Conservation (phyloP, 2,888 invertebrate genomes). For the Cyclophora albipunctata region DNA sequence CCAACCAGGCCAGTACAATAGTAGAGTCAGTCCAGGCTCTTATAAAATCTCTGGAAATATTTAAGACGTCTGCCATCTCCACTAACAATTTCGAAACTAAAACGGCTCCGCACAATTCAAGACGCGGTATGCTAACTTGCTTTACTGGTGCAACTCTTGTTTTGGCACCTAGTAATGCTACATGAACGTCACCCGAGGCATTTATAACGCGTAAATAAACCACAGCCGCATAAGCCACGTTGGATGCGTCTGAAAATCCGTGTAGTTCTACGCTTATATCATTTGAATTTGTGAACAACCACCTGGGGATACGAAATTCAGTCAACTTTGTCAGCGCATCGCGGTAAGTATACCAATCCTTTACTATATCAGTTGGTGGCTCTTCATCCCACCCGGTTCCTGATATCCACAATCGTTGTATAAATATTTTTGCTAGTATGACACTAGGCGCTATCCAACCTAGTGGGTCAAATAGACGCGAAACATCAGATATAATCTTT, state of each 20-base stretch:
- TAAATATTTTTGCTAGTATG: conserved; percentile 25
- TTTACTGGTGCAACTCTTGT: conserved; percentile 21
- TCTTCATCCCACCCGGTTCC: conserved; percentile 27
- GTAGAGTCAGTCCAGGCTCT: conserved; percentile 12
- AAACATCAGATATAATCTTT: conserved; percentile 25
- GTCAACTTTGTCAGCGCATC: conserved; percentile 1
- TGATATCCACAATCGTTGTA: conserved; percentile 28
- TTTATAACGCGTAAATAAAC: conserved; percentile 13
- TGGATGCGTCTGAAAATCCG: conserved; percentile 20
- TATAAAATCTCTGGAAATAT: neutral
- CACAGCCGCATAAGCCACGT: conserved; percentile 12
- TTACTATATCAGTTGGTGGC: conserved; percentile 2
- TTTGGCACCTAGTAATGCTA: neutral
- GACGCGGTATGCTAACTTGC: neutral
- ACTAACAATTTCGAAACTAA: conserved; percentile 11
- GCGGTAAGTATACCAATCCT: conserved; percentile 5
- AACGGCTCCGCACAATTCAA: neutral
- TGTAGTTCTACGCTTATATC: conserved; percentile 11
- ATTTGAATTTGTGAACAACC: conserved; percentile 2
- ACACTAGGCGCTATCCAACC: conserved; percentile 28
- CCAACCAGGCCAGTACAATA: conserved; percentile 9
- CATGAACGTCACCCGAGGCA: conserved; percentile 1
- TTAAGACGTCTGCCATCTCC: conserved; percentile 6
- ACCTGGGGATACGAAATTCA: conserved; percentile 7
- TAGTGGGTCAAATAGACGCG: conserved; percentile 26